Evolutionary conservation across 2,113 vertebrate genomes (phyloP).

Genomic region (Pheucticus melanocephalus): DNA sequence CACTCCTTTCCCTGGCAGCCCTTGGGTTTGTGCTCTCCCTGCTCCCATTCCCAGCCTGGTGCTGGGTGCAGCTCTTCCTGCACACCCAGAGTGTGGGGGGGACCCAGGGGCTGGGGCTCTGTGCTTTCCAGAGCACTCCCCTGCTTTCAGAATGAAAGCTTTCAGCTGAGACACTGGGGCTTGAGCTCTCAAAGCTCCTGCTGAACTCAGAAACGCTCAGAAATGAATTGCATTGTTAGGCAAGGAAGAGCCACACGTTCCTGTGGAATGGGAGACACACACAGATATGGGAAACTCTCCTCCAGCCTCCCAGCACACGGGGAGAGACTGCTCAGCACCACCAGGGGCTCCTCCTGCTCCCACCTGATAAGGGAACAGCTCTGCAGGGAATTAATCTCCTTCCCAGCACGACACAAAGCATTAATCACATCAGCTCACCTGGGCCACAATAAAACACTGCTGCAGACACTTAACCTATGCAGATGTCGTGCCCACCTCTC

Average conservation of each 20-base stretch:
- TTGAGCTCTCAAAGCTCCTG: neutral
- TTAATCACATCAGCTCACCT: neutral
- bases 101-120: neutral
- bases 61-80: neutral
- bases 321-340: neutral
- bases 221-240: neutral
- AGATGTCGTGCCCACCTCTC: neutral
- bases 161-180: neutral
- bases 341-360: slow-evolving; percentile 1
- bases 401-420: neutral
- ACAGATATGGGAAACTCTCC: neutral
- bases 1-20: neutral
- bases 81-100: neutral
- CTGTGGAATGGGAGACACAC: neutral
- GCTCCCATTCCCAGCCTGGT: neutral
- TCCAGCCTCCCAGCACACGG: neutral
- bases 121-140: neutral
- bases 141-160: neutral
- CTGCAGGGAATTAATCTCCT: neutral
- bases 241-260: neutral
- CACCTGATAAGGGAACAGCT: neutral
- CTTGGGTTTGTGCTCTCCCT: neutral
- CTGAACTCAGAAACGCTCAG: neutral
- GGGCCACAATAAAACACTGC: neutral
- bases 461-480: neutral